phyloP scores from a whole-genome alignment of 53 echinoderm and acorn worm species.

The Pentamera pediparva region DNA sequence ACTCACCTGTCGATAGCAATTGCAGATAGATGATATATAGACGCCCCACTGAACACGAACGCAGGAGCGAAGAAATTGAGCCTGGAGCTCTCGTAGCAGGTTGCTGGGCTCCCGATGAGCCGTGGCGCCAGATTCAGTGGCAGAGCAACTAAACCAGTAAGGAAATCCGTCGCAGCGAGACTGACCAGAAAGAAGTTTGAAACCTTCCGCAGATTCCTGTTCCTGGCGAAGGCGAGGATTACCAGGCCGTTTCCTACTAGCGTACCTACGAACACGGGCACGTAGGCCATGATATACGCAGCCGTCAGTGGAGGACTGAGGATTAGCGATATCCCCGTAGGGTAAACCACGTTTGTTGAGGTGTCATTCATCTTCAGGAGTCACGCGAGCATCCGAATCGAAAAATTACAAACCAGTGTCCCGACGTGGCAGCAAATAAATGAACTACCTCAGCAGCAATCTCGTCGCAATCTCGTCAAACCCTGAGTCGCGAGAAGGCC shows the following conservation, averaged over 20 bases:
- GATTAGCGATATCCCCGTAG: too few species aligned
- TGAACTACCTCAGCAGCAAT: too few species aligned
- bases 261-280: constrained; percentile 10
- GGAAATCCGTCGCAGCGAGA: constrained; percentile 21
- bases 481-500: too few species aligned
- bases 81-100: neutral
- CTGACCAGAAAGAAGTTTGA: constrained; percentile 18
- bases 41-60: constrained; percentile 17
- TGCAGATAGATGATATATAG: constrained; percentile 19
- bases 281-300: neutral
- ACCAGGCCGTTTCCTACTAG: constrained; percentile 19
- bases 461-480: too few species aligned
- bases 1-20: constrained; percentile 9
- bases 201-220: constrained; percentile 2
- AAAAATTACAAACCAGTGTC: too few species aligned
- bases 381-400: too few species aligned
- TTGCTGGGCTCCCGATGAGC: constrained; percentile 8
- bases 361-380: too few species aligned
- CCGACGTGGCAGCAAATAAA: too few species aligned
- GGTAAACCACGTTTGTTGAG: too few species aligned
- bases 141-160: constrained; percentile 6
- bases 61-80: constrained; percentile 11
- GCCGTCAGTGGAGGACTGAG: neutral
- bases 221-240: neutral
- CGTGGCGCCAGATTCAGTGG: neutral